Conservation (phyloP, 1,140 invertebrate genomes). For the Schlechtendalia chinensis region DNA sequence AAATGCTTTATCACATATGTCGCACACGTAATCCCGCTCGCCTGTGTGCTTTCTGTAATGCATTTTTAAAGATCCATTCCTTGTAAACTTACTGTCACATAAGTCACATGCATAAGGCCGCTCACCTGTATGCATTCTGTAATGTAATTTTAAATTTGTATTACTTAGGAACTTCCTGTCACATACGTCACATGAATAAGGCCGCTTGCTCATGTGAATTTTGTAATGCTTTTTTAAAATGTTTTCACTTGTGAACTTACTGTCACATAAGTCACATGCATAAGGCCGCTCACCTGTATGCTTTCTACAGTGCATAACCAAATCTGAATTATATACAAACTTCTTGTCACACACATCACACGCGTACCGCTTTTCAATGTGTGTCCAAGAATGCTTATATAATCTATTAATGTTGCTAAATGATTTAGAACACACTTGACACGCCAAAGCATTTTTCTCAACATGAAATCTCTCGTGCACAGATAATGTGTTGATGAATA, state of each 20-base stretch:
- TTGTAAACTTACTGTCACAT: not conserved
- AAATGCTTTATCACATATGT: not conserved
- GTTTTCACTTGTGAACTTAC: not conserved
- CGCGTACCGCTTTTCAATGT: not conserved
- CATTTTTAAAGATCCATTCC: not conserved
- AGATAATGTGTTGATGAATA: not conserved
- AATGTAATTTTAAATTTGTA: not conserved
- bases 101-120: conserved; percentile 13
- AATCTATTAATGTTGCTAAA: not conserved
- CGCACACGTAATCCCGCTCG: not conserved
- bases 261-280: not conserved
- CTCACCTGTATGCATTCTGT: conserved; percentile 13
- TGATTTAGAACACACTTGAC: not conserved
- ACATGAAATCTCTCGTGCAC: not conserved
- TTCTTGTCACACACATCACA: not conserved
- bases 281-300: conserved; percentile 14
- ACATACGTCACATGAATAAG: no score
- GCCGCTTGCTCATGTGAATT: no score
- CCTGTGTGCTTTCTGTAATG: conserved; percentile 20
- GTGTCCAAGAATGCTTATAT: not conserved
- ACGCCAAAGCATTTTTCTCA: not conserved
- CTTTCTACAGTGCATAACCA: conserved; percentile 5
- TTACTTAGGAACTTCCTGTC: no score
- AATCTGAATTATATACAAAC: not conserved
- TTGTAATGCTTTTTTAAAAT: no score